These are phyloP conservation scores for Macrotis lagotis DNA, from an alignment of 2,113 vertebrate species.

Conservation along the genomic window DNA sequence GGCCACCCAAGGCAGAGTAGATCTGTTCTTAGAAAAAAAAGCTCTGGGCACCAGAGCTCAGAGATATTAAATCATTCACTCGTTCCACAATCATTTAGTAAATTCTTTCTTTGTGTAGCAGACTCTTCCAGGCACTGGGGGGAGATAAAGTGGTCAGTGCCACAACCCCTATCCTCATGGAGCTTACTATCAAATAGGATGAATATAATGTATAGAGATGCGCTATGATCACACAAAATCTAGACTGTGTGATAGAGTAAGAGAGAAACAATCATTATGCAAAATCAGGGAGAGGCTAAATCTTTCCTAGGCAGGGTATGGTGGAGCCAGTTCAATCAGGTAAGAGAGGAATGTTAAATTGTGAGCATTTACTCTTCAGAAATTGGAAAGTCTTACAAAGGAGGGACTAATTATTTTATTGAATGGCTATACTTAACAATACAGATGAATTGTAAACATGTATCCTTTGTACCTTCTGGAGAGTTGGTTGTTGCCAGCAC, in stretches of 20 bases:
- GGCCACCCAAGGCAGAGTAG: background rate
- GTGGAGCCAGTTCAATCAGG: too few relatives aligned
- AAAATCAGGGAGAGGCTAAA: too few relatives aligned
- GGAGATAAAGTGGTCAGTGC: background rate
- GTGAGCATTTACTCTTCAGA: background rate
- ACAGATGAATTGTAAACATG: background rate
- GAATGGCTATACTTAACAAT: background rate
- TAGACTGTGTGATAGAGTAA: background rate
- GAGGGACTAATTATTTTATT: background rate
- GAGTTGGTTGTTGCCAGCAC: background rate
- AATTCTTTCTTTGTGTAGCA: too few relatives aligned
- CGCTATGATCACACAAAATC: background rate
- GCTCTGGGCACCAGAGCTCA: background rate
- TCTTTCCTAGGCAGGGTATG: too few relatives aligned
- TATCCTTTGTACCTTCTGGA: background rate
- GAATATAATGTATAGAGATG: background rate
- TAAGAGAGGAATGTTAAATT: too few relatives aligned
- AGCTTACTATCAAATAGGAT: background rate
- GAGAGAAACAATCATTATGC: background rate
- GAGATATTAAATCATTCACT: background rate
- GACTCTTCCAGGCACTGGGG: background rate
- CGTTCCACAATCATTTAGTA: background rate
- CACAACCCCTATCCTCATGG: background rate
- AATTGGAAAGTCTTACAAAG: background rate
- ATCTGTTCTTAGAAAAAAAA: background rate